These are phyloP conservation scores for Falcunculus frontatus DNA, from an alignment of 2,113 vertebrate genomes.

Conservation along the genomic window DNA sequence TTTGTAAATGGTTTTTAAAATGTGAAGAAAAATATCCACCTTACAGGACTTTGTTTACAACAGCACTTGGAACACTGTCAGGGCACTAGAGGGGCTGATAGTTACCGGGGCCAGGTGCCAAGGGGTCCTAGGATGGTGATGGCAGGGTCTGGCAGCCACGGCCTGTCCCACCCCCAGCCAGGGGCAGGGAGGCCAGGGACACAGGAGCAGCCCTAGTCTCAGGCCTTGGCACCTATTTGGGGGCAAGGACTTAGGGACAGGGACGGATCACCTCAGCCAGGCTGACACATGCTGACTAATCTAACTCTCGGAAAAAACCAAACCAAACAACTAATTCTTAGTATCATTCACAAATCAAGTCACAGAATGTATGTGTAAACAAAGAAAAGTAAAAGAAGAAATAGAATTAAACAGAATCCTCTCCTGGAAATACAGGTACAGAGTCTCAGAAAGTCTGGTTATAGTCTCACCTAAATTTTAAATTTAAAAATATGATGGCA, in stretches of 20 bases:
- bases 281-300: not conserved
- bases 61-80: not conserved
- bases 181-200: fast-evolving
- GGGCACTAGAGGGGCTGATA: not conserved
- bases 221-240: fast-evolving
- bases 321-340: not conserved
- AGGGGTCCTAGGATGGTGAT: fast-evolving
- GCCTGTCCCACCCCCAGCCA: fast-evolving
- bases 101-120: not conserved
- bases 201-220: fast-evolving
- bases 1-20: not conserved
- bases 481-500: not conserved
- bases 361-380: not conserved
- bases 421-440: not conserved
- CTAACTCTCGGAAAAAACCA: not conserved
- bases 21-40: not conserved
- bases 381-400: not conserved
- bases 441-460: not conserved
- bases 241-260: no score
- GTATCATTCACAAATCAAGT: not conserved
- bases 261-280: not conserved
- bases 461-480: not conserved
- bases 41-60: not conserved
- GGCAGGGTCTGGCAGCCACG: not conserved
- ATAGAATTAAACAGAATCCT: not conserved